These are phyloP conservation scores for Oryzias melastigma DNA, from an alignment of 2,113 vertebrate species.

Conservation along the genomic window DNA sequence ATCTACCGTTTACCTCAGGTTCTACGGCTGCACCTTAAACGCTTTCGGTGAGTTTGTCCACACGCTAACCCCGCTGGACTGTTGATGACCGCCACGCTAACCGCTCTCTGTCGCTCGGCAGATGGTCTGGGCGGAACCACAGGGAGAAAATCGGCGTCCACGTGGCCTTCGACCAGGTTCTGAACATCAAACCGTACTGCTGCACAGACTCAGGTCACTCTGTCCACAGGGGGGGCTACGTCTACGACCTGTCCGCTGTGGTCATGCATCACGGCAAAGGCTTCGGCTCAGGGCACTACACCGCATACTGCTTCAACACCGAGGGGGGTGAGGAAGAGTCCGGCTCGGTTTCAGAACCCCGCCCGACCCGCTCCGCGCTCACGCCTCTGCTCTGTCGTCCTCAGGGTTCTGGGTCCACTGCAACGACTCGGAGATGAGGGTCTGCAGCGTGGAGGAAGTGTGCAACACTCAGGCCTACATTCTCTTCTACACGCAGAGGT, in stretches of 20 bases:
- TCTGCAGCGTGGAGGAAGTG: conserved; percentile 98
- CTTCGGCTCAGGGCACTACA: conserved; percentile 99
- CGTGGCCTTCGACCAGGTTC: conserved; percentile 96
- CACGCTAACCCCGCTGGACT: not conserved
- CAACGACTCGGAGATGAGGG: conserved; percentile 99
- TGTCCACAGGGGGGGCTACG: conserved; percentile 87
- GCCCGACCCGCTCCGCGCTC: not conserved
- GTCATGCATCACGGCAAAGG: conserved; percentile 99
- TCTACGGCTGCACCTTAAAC: conserved; percentile 98
- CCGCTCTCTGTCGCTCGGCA: conserved; percentile 57
- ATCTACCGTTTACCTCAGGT: conserved; percentile 99
- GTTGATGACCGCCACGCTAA: conserved; percentile 13
- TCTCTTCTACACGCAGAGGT: conserved; percentile 98
- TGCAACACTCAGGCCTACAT: conserved; percentile 99
- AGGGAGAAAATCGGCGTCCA: conserved; percentile 99
- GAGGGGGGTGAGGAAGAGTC: conserved; percentile 89
- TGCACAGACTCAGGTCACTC: conserved; percentile 88
- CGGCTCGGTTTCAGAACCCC: not conserved
- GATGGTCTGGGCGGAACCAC: conserved; percentile 99
- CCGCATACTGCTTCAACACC: conserved; percentile 99
- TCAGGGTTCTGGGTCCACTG: conserved; percentile 99
- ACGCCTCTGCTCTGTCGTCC: conserved; percentile 12
- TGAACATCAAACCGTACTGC: conserved; percentile 98
- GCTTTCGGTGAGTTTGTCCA: conserved; percentile 88
- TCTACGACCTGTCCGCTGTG: conserved; percentile 97